Evolutionary conservation across 2,113 vertebrate species (phyloP).

Genomic region (Anarrhichthys ocellatus): DNA sequence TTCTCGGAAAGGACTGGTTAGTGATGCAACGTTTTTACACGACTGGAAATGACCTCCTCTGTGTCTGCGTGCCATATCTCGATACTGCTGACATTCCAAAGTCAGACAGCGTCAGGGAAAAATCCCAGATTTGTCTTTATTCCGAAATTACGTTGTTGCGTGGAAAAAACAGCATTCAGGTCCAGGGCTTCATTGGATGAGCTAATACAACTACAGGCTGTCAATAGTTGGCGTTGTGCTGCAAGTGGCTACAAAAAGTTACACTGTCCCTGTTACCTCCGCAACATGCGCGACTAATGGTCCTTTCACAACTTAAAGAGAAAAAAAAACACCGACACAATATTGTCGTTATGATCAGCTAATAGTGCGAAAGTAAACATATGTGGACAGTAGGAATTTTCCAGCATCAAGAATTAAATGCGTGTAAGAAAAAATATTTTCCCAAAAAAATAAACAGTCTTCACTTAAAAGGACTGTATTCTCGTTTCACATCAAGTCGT

Average conservation of each 20-base stretch:
- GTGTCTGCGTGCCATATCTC: slow-evolving; percentile 48
- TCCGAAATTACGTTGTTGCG: slow-evolving; percentile 2
- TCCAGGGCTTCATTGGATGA: slow-evolving; percentile 43
- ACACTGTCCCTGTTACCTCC: slow-evolving; percentile 36
- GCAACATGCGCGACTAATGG: slow-evolving; percentile 32
- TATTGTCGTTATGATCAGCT: neutral
- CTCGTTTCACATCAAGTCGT: neutral
- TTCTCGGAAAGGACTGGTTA: slow-evolving; percentile 63
- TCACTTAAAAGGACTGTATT: neutral
- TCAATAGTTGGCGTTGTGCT: slow-evolving; percentile 64
- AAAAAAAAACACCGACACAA: neutral
- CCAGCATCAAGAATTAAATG: neutral
- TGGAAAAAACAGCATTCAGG: slow-evolving; percentile 20
- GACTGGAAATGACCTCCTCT: slow-evolving; percentile 60
- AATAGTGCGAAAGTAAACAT: neutral
- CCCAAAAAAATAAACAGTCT: neutral
- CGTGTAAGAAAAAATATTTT: neutral
- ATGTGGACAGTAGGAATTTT: neutral
- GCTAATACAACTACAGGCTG: slow-evolving; percentile 36
- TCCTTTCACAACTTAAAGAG: slow-evolving; percentile 18
- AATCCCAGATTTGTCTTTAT: slow-evolving; percentile 15
- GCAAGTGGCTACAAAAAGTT: slow-evolving; percentile 54
- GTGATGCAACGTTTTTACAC: slow-evolving; percentile 60
- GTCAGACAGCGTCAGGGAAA: slow-evolving; percentile 23
- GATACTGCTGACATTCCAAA: slow-evolving; percentile 45